Evolutionary conservation across 2,888 invertebrate genomes (phyloP).

Genomic region (Balanococcus diminutus): DNA sequence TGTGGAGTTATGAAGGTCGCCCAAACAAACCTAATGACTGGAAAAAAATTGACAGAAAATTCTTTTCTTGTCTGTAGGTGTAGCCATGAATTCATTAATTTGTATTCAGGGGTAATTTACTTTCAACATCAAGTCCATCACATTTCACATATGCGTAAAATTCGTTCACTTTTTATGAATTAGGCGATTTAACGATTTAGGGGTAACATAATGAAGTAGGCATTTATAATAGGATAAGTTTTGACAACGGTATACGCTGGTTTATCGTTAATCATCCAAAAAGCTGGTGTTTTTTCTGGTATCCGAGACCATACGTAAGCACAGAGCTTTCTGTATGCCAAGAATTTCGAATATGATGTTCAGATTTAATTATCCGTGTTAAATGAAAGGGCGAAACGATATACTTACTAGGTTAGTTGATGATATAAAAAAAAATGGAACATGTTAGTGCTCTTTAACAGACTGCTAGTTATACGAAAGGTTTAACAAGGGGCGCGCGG

Average conservation of each 20-base stretch:
- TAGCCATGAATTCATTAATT: too few relatives aligned
- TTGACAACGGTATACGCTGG: background rate
- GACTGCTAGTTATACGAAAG: background rate
- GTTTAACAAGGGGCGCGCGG: background rate
- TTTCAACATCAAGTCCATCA: background rate
- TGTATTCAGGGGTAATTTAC: too few relatives aligned
- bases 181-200: too few relatives aligned
- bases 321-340: background rate
- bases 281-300: background rate
- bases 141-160: too few relatives aligned
- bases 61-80: too few relatives aligned
- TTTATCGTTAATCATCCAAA: background rate
- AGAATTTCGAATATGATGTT: conserved; percentile 1
- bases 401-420: background rate
- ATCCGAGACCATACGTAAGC: background rate
- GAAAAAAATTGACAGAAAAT: too few relatives aligned
- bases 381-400: conserved; percentile 5
- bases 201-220: background rate
- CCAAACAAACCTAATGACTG: too few relatives aligned
- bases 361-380: background rate
- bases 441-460: conserved; percentile 11
- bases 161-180: too few relatives aligned
- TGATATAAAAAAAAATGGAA: background rate
- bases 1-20: too few relatives aligned
- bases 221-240: background rate